Conservation (phyloP, 2,113 vertebrate species). For the Lycaon pictus region DNA sequence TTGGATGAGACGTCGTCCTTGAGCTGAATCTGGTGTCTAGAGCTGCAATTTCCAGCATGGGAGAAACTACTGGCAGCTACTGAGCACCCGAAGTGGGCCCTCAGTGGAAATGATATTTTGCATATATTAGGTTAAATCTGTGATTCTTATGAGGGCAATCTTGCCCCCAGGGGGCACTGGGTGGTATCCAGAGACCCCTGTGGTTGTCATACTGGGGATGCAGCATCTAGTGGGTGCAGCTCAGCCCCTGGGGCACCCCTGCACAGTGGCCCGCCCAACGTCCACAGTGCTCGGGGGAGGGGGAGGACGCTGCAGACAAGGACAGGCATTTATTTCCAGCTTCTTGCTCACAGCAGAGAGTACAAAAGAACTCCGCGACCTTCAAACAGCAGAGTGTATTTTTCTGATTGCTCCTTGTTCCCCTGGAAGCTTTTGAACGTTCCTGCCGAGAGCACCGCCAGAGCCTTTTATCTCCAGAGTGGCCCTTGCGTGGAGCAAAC, state of each 20-base stretch:
- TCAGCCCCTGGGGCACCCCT: background rate
- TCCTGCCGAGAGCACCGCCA: background rate
- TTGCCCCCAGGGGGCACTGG: background rate
- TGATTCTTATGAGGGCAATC: background rate
- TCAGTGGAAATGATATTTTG: background rate
- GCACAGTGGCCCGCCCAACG: accelerated
- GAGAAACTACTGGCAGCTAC: background rate
- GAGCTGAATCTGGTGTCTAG: background rate
- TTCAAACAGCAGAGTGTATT: background rate
- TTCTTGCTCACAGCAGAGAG: accelerated
- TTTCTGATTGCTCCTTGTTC: background rate
- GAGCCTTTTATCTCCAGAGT: background rate
- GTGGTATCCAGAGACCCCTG: background rate
- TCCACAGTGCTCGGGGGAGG: background rate
- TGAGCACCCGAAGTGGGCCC: background rate
- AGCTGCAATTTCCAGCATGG: background rate
- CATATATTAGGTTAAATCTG: background rate
- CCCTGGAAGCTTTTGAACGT: background rate
- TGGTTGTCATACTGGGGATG: background rate
- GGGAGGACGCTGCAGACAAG: background rate
- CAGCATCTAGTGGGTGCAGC: background rate
- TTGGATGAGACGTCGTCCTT: background rate
- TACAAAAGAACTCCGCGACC: background rate
- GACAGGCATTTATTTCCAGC: background rate
- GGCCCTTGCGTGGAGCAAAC: background rate